Evolutionary conservation across 2,888 invertebrate species (phyloP), one percentile per base, ranked within the genome.

Genomic region (Melikaiella ostensackeni): DNA sequence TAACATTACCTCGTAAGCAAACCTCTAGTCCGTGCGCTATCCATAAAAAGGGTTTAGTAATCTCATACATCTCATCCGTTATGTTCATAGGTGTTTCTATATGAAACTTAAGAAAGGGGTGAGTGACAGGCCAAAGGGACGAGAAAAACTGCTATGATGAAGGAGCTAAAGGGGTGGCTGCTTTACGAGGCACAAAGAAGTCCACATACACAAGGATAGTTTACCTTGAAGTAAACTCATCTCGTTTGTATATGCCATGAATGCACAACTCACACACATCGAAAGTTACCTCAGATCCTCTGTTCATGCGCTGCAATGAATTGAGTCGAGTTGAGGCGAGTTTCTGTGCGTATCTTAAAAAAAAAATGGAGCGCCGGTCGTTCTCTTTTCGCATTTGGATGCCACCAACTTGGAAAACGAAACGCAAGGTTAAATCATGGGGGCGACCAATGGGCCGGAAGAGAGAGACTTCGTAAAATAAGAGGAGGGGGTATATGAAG

Each of bases 381-480:
- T 85, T 83, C 80, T 83, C 84, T 80, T 79, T 82, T 81, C 82
- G 81, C 82, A 77, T 81, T 85, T 84, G 84, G 78, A 77, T 81
- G 83, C 82, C 75, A 77, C 80, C 76, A 83, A 84, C 86, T 87
- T 82, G 85, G 82, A 86, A 85, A 84, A 85, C 86, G 84, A 85
- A 87, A 86, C 84, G 86, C 84, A 83, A 83, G 88, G 86, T 88
- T 90, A 88, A 90, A 89, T 90, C 90, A 88, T 86, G 88, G 86
- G 85, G 85, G 86, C 85, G 86, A 85, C 88, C 89, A 90, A 90
- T 90, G 89, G 87, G 84, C 86, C 85, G 90, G 89, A 89, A 89
- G 87, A 79, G 80, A 80, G 77, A 83, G 81, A 83, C 81, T 83
- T 63, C 75, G 80, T 75, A 76, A 73, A 62, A 59, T 75, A 35